Conservation (phyloP, 2,113 vertebrate genomes). For the Rhinopomastus cyanomelas region DNA sequence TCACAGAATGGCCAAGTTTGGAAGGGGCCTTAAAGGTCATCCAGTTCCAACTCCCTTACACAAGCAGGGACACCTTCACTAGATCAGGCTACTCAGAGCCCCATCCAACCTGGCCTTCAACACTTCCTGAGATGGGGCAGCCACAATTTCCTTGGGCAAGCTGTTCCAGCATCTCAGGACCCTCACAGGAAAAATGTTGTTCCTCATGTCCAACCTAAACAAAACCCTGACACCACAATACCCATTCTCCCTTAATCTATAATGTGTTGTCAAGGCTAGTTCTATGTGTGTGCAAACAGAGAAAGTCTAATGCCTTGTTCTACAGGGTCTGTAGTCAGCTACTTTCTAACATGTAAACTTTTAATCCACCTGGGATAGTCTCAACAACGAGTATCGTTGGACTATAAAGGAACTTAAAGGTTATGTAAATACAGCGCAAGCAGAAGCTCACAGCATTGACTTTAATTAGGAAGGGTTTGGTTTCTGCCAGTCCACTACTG, state of each 20-base stretch:
- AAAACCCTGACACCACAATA: neutral
- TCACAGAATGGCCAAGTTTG: too few relatives aligned
- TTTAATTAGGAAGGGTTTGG: neutral
- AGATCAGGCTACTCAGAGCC: too few relatives aligned
- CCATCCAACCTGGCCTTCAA: too few relatives aligned
- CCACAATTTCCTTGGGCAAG: too few relatives aligned
- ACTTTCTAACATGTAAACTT: neutral
- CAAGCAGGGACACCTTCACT: too few relatives aligned
- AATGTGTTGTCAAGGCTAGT: neutral
- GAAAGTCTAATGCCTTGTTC: neutral
- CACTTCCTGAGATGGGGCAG: too few relatives aligned
- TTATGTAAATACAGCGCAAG: neutral
- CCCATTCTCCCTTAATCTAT: neutral
- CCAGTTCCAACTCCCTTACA: too few relatives aligned
- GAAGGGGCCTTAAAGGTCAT: too few relatives aligned
- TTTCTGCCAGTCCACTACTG: neutral
- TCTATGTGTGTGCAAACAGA: neutral
- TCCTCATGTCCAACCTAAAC: too few relatives aligned
- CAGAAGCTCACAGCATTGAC: neutral
- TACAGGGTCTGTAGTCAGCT: neutral
- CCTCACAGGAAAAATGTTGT: too few relatives aligned
- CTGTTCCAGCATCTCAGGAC: too few relatives aligned
- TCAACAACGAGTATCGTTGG: neutral
- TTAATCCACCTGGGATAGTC: neutral
- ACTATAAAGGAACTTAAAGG: neutral